phyloP scores from a whole-genome alignment of 1,140 invertebrate genomes.

The Drosophila melanogaster region DNA sequence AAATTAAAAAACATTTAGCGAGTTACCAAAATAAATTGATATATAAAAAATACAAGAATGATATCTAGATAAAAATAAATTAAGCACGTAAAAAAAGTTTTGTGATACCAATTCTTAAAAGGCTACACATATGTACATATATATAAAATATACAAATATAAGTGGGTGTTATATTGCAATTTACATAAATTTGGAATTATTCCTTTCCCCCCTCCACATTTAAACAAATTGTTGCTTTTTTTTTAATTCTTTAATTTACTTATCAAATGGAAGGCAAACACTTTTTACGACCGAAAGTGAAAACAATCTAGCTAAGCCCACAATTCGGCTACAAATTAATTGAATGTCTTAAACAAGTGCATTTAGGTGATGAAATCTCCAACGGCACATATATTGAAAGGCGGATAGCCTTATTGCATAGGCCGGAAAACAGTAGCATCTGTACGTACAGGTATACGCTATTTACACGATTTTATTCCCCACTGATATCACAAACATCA shows the following conservation, averaged over 20 bases:
- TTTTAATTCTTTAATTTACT: constrained; percentile 13
- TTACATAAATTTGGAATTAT: too few relatives aligned
- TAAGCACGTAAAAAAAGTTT: too few relatives aligned
- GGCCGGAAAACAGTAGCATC: neutral
- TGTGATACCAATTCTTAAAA: too few relatives aligned
- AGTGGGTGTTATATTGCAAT: too few relatives aligned
- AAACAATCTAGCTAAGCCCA: constrained; percentile 16
- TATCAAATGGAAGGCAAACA: constrained; percentile 26
- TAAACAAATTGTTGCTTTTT: neutral
- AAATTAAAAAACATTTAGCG: too few relatives aligned
- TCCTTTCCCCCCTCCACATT: neutral
- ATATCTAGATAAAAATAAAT: too few relatives aligned
- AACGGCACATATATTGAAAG: neutral
- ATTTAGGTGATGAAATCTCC: constrained; percentile 2
- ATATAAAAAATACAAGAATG: too few relatives aligned
- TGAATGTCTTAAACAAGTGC: constrained; percentile 4
- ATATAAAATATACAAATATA: too few relatives aligned
- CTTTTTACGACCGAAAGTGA: constrained; percentile 22
- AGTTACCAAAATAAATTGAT: too few relatives aligned
- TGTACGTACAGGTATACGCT: constrained; percentile 17
- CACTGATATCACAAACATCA: constrained; percentile 24
- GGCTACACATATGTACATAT: too few relatives aligned
- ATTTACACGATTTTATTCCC: constrained; percentile 29
- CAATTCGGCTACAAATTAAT: constrained; percentile 1
- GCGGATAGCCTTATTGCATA: neutral